Evolutionary conservation across 2,888 invertebrate species (phyloP).

Genomic region (Coelopa pilipes): DNA sequence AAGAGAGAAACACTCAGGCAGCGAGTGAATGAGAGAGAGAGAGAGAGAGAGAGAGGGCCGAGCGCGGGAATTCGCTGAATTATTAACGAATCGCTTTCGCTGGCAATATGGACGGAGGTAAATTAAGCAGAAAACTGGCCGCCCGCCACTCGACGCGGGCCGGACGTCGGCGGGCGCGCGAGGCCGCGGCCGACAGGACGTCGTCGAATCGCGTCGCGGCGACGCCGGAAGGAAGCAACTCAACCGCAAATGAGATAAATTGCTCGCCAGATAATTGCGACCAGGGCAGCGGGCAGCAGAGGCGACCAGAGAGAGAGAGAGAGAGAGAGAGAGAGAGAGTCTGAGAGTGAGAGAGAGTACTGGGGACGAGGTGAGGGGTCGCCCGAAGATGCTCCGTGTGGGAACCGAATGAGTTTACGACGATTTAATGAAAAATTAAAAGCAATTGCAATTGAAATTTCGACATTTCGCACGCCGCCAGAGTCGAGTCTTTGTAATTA

Average conservation of each 20-base stretch:
- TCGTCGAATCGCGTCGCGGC: neutral
- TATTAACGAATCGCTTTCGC: slow-evolving; percentile 20
- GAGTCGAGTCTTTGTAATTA: too few relatives aligned
- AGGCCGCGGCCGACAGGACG: neutral
- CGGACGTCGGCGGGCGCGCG: slow-evolving; percentile 12
- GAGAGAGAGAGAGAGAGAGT: neutral
- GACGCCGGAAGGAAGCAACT: slow-evolving; percentile 55
- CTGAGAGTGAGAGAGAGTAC: too few relatives aligned
- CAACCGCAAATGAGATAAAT: slow-evolving; percentile 64
- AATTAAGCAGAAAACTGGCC: slow-evolving; percentile 61
- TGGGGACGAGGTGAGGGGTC: slow-evolving; percentile 17
- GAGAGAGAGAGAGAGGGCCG: too few relatives aligned
- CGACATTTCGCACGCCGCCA: too few relatives aligned
- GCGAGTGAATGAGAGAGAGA: too few relatives aligned
- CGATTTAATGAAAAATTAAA: too few relatives aligned
- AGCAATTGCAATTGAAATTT: too few relatives aligned
- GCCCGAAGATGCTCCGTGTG: slow-evolving; percentile 46
- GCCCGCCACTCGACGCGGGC: slow-evolving; percentile 22
- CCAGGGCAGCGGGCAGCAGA: slow-evolving; percentile 34
- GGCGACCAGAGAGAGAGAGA: neutral
- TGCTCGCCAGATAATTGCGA: slow-evolving; percentile 59
- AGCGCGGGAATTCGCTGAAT: too few relatives aligned
- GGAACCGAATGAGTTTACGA: too few relatives aligned
- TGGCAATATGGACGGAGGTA: slow-evolving; percentile 40
- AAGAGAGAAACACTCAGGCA: too few relatives aligned